Evolutionary conservation across 2,888 invertebrate species (phyloP), one percentile per base, ranked within the genome.

Genomic region (Acholoe squamosa): DNA sequence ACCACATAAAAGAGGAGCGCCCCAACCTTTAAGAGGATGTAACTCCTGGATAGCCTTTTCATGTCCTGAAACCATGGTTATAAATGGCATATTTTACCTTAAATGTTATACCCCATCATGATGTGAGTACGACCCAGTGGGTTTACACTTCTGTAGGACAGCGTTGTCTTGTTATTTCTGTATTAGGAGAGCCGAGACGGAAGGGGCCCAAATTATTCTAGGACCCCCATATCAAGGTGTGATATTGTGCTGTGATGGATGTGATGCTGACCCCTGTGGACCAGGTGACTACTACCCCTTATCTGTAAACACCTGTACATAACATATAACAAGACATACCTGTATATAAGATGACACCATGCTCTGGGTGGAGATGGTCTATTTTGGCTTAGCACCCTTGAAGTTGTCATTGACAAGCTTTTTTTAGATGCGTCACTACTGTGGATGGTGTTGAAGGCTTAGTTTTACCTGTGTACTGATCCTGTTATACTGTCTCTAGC

Each of bases 241-340:
- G 86, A 86, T 86, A 86, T 86, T 86, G 86, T 86, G 86, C 86
- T 86, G 86, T 86, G 86, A 86, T 86, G 28, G 56, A 31, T 86
- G 54, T 86, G 28, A 54, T 54, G 80, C 33, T 25, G 19, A 80
- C 80, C 43, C 34, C 34, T 80, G 80, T 80, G n/a, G n/a, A 43
- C 80, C 71, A 71, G 71, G 71, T 71, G 25, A 71, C 71, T 28
- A 25, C n/a, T 71, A 3, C 14, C 71, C 71, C 71, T 16, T 14
- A 28, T 80, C 3, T 19, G 25, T 31, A 28, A 31, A 76, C 76
- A 80, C 80, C 80, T 80, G 80, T 80, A 80, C 80, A 80, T 80
- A 80, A 34, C 77, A 31, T n/a, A 61, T 19, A 7, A 76, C 5
- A 43, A 10, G 43, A 43, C 76, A 76, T 34, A 80, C 43, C 80